phyloP scores from a whole-genome alignment of 2,113 vertebrate genomes.

The Myiozetetes cayanensis region DNA sequence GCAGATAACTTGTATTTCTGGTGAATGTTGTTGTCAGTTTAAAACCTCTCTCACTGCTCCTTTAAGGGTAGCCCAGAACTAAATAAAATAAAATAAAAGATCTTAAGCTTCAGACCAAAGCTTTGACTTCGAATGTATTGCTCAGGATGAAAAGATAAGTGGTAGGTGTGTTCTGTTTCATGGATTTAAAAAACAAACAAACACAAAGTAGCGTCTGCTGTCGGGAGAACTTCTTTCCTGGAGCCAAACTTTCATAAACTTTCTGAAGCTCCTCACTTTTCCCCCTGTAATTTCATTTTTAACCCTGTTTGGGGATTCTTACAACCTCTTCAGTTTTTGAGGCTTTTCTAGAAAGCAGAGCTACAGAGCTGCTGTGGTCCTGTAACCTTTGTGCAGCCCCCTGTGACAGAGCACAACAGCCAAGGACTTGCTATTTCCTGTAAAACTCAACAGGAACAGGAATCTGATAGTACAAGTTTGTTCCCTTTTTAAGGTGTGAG shows the following conservation, averaged over 20 bases:
- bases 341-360: background rate
- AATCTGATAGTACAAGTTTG: background rate
- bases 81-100: background rate
- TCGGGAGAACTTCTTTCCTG: background rate
- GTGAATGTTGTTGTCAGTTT: background rate
- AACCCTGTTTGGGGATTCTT: background rate
- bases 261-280: background rate
- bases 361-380: background rate
- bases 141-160: background rate
- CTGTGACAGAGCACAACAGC: background rate
- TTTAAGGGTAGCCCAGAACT: constrained; percentile 21
- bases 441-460: background rate
- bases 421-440: background rate
- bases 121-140: background rate
- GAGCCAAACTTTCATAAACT: background rate
- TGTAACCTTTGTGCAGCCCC: fast-evolving
- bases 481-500: background rate
- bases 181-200: constrained; percentile 15
- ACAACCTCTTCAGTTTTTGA: background rate
- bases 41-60: background rate
- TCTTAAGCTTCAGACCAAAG: constrained; percentile 26
- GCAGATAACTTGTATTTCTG: constrained; percentile 21
- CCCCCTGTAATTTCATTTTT: background rate
- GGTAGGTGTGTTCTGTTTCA: background rate
- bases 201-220: background rate